Evolutionary conservation across 2,113 vertebrate genomes (phyloP), one percentile per base, ranked within the genome.

Genomic region (Falco punctatus): DNA sequence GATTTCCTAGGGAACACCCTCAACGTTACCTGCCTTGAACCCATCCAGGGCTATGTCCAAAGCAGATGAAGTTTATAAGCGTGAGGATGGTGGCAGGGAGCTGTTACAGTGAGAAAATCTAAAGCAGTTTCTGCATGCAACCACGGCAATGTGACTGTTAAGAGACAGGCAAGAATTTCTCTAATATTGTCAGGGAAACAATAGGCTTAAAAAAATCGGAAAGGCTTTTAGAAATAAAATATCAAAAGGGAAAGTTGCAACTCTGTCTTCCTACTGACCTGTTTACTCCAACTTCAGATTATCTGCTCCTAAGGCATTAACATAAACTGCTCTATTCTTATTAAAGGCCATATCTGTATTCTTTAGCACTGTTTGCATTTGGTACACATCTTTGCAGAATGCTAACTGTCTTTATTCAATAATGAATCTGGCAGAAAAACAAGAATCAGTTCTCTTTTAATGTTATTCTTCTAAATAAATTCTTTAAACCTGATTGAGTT

Each of bases 341-440:
- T 67, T 91, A 85, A 91, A 79, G 80, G 57, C 86, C 5, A 0
- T 86, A 92, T 94, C 84, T 91, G 16, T 90, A 92, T 93, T 82
- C 95, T 87, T 95, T 93, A 92, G 79, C 58, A 62, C 64, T 81
- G 27, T 67, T 95, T 82, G 88, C 52, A 88, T 77, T 75, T 66
- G 51, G 69, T 75, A 86, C 46, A 62, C 54, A 61, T 72, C 58
- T 94, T 94, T 94, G 86, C 70, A 95, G 86, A 94, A 96, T 49
- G 55, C 38, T 92, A 86, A 71, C 35, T 1, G 67, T 81, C 71
- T 95, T 84, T 78, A 84, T 82, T 69, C 70, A 94, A 61, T 71
- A 93, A 93, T 81, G 62, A 91, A 93, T 94, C 92, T 96, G 84
- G 88, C 72, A 94, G 64, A 61, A 96, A 96, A 97, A 88, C 88